Conservation (phyloP, 1,140 invertebrate species). For the Drosophila obscura region DNA sequence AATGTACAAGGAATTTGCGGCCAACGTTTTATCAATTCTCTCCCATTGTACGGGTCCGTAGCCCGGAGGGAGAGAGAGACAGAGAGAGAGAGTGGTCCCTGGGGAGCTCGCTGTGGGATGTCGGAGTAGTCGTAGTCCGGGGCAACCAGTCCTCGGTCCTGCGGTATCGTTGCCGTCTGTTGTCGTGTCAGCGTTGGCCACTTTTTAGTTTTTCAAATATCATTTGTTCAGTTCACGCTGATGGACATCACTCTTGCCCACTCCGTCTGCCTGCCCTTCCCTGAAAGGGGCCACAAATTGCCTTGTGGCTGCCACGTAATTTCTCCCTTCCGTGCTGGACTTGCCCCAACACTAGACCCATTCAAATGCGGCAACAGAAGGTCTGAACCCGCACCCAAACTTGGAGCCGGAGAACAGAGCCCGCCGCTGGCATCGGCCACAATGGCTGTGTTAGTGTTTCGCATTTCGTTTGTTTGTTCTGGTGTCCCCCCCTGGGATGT, state of each 20-base stretch:
- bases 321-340: conserved; percentile 32
- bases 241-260: conserved; percentile 56
- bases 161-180: conserved; percentile 38
- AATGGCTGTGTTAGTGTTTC: conserved; percentile 66
- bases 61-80: background rate
- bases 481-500: conserved; percentile 35
- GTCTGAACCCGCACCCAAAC: background rate
- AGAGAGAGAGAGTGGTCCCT: conserved; percentile 3
- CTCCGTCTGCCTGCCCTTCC: conserved; percentile 1
- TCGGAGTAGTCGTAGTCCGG: background rate
- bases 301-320: conserved; percentile 47
- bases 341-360: conserved; percentile 18
- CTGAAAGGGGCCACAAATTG: conserved; percentile 27
- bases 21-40: conserved; percentile 57
- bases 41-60: conserved; percentile 36
- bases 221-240: conserved; percentile 75
- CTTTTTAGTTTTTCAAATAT: conserved; percentile 79
- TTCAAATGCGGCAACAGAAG: conserved; percentile 30
- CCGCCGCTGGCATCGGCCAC: conserved; percentile 48
- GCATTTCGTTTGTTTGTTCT: conserved; percentile 52
- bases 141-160: conserved; percentile 14
- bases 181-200: conserved; percentile 61
- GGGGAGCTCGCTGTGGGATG: conserved; percentile 36
- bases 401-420: conserved; percentile 14
- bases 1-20: conserved; percentile 58